phyloP scores from a whole-genome alignment of 2,797 vertebrate genomes.

The Alfaro cultratus region DNA sequence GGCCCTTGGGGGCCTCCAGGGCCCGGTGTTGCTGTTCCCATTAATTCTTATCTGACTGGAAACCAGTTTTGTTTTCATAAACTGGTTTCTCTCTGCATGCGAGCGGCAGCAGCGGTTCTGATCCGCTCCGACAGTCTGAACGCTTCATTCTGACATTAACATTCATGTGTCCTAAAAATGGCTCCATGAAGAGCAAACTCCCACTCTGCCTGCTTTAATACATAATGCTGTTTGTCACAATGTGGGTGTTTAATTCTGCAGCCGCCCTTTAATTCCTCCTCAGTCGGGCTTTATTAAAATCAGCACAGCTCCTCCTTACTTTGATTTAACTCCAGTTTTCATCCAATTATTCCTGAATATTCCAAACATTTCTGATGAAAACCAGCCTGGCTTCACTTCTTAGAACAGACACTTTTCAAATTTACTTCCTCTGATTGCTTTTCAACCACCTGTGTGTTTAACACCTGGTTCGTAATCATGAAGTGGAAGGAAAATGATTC shows the following conservation, averaged over 20 bases:
- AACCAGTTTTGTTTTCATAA: conserved; percentile 56
- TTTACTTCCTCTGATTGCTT: background rate
- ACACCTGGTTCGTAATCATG: background rate
- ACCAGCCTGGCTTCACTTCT: background rate
- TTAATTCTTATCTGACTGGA: conserved; percentile 61
- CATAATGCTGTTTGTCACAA: background rate
- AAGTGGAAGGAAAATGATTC: background rate
- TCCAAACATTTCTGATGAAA: background rate
- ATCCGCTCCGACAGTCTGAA: background rate
- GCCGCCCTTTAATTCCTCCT: background rate
- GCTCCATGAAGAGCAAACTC: background rate
- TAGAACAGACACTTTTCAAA: background rate
- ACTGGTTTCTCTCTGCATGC: conserved; percentile 42
- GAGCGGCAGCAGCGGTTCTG: conserved; percentile 6
- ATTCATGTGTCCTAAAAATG: background rate
- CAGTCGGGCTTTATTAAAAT: background rate
- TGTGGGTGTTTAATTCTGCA: background rate
- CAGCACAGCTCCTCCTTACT: background rate
- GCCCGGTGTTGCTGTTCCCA: conserved; percentile 42
- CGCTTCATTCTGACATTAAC: background rate
- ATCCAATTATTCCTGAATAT: background rate
- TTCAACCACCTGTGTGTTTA: background rate
- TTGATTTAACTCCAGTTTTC: background rate
- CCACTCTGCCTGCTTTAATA: background rate
- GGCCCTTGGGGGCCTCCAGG: conserved; percentile 15